Evolutionary conservation across 2,113 vertebrate genomes (phyloP).

Genomic region (Dicerorhinus sumatrensis): DNA sequence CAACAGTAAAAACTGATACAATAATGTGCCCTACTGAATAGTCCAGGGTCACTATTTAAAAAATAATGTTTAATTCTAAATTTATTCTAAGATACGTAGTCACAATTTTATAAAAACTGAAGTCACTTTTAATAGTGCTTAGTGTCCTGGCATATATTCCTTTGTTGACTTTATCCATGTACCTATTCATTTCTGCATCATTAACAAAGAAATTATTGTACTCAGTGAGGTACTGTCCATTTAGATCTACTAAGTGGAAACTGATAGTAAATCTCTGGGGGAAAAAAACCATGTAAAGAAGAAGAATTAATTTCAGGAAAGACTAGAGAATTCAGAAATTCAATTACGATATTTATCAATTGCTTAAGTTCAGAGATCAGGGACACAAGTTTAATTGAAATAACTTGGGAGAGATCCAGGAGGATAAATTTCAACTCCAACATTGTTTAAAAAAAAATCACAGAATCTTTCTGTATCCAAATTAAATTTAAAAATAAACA

Average conservation of each 20-base stretch:
- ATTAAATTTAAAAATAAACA: constrained; percentile 5
- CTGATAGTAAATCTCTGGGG: neutral
- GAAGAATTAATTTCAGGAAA: neutral
- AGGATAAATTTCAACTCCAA: neutral
- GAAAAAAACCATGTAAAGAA: neutral
- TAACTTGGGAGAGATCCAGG: neutral
- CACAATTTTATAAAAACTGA: constrained; percentile 20
- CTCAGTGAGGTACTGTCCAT: neutral
- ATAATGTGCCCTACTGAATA: neutral
- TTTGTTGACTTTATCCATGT: neutral
- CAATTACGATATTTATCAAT: neutral
- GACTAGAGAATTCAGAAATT: neutral
- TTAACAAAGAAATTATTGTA: constrained; percentile 29
- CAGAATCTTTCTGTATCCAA: neutral
- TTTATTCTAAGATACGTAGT: neutral
- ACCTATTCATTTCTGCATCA: neutral
- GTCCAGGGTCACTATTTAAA: neutral
- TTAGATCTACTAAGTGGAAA: constrained; percentile 5
- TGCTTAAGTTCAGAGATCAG: neutral
- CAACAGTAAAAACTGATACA: neutral
- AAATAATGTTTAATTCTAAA: constrained; percentile 32
- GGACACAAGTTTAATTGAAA: constrained; percentile 35
- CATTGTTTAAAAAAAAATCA: neutral
- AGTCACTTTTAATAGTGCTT: constrained; percentile 4
- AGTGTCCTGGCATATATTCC: neutral